These are phyloP conservation scores for Cherax quadricarinatus DNA, from an alignment of 1,140 invertebrate genomes.

Conservation along the genomic window DNA sequence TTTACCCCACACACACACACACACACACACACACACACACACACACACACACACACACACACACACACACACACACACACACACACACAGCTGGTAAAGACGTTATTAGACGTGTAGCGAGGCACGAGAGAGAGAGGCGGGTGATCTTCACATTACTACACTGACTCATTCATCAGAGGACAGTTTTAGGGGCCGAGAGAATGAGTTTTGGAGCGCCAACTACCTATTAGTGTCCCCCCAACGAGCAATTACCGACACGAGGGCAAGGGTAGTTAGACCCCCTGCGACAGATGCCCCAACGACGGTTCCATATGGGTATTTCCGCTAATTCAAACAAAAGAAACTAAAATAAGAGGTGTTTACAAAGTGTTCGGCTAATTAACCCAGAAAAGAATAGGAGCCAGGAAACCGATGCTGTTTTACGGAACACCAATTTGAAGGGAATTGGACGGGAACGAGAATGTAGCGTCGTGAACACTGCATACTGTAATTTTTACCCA, in stretches of 20 bases:
- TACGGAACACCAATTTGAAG: too few relatives aligned
- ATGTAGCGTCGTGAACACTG: too few relatives aligned
- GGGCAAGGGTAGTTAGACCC: not conserved
- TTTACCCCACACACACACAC: too few relatives aligned
- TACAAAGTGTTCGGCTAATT: not conserved
- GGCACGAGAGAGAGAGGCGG: too few relatives aligned
- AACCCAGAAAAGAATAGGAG: not conserved
- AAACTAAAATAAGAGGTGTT: constrained; percentile 5
- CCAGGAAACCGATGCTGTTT: not conserved
- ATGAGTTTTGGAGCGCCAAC: constrained; percentile 11
- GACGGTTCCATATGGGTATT: not conserved
- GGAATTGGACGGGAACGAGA: too few relatives aligned
- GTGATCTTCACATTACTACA: not conserved
- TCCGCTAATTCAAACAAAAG: constrained; percentile 4
- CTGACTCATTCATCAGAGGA: not conserved
- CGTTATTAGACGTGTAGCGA: too few relatives aligned
- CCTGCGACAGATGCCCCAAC: constrained; percentile 8
- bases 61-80: too few relatives aligned
- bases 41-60: too few relatives aligned
- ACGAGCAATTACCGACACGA: not conserved
- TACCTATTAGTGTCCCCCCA: not conserved
- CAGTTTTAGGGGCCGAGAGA: not conserved
- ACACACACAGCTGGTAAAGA: too few relatives aligned
- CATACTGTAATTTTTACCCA: too few relatives aligned
- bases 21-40: too few relatives aligned